Conservation (phyloP, 2,888 invertebrate species). For the Noctuana brunneofusca region DNA sequence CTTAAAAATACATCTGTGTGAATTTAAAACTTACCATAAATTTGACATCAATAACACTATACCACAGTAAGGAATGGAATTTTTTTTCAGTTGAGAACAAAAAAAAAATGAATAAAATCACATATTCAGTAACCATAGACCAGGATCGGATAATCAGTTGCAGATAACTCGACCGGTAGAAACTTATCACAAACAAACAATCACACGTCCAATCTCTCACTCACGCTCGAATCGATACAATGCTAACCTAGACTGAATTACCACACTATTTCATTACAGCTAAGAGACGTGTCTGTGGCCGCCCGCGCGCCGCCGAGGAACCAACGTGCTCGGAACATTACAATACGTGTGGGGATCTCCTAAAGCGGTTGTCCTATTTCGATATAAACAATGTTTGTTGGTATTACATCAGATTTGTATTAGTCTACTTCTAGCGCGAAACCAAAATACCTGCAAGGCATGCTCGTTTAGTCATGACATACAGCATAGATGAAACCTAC, state of each 20-base stretch:
- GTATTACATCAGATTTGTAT: neutral
- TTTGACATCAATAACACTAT: slow-evolving; percentile 75
- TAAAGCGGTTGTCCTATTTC: neutral
- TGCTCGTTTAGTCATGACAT: neutral
- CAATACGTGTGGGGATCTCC: neutral
- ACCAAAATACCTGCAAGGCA: neutral
- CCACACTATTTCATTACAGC: slow-evolving; percentile 33
- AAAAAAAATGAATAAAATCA: slow-evolving; percentile 65
- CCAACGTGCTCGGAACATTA: neutral
- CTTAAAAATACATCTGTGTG: slow-evolving; percentile 75
- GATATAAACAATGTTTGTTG: neutral
- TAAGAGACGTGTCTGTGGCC: slow-evolving; percentile 37
- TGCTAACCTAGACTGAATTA: slow-evolving; percentile 68
- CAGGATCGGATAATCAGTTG: slow-evolving; percentile 40
- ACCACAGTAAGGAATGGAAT: slow-evolving; percentile 81
- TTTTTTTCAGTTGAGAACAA: slow-evolving; percentile 62
- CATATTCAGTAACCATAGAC: slow-evolving; percentile 42
- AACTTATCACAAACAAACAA: slow-evolving; percentile 55
- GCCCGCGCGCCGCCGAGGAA: slow-evolving; percentile 30
- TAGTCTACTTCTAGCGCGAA: neutral
- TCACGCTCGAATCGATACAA: slow-evolving; percentile 60
- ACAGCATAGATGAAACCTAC: neutral
- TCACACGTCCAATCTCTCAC: slow-evolving; percentile 51
- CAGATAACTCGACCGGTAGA: slow-evolving; percentile 55
- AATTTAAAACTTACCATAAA: slow-evolving; percentile 68